Evolutionary conservation across 2,113 vertebrate genomes (phyloP).

Genomic region (Hyaena hyaena): DNA sequence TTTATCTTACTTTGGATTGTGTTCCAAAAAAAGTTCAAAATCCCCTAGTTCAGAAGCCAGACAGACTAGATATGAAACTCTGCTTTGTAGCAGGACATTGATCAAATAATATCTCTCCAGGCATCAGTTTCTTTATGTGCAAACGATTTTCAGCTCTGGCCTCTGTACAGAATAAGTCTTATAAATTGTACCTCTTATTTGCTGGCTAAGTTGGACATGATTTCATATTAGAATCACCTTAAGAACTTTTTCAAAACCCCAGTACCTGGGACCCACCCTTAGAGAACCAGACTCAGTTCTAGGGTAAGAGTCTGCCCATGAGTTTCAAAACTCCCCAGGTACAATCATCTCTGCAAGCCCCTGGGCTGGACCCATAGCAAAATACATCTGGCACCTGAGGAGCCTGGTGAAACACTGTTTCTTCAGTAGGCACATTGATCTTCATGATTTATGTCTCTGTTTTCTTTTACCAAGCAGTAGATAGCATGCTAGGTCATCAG

Average conservation of each 20-base stretch:
- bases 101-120: background rate
- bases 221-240: background rate
- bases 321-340: background rate
- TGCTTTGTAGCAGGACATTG: background rate
- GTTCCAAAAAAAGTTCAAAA: slow-evolving; percentile 19
- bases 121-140: background rate
- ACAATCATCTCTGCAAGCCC: background rate
- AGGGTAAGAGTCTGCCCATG: background rate
- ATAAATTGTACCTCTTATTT: background rate
- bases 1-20: background rate
- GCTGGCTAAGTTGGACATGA: background rate
- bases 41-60: background rate
- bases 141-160: background rate
- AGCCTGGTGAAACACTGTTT: background rate
- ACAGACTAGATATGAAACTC: background rate
- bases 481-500: background rate
- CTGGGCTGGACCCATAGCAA: background rate
- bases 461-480: background rate
- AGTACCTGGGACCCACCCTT: background rate
- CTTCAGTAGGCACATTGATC: background rate
- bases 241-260: background rate
- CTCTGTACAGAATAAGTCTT: background rate
- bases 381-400: background rate
- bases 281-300: background rate
- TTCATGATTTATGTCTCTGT: background rate